Conservation (phyloP, 1,140 invertebrate species). For the Glossosoma conforme region DNA sequence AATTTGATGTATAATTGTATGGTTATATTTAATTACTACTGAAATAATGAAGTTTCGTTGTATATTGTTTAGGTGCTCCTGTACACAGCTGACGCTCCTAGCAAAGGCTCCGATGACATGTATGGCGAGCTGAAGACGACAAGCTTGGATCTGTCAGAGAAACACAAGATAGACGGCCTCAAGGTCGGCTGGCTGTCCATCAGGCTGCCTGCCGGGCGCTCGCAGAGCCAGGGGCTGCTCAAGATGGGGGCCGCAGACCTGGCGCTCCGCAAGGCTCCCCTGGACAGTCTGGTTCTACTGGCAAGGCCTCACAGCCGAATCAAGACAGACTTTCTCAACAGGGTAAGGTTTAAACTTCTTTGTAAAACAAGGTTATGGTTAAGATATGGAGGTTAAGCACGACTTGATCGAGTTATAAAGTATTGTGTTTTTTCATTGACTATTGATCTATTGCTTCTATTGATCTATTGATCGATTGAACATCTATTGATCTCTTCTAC, state of each 20-base stretch:
- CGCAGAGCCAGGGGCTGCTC: constrained; percentile 42
- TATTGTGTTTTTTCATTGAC: constrained; percentile 24
- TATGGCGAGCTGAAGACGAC: constrained; percentile 62
- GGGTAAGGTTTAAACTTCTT: constrained; percentile 57
- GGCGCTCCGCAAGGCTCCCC: constrained; percentile 62
- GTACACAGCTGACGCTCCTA: constrained; percentile 54
- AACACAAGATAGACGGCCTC: constrained; percentile 60
- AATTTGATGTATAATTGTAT: too few species aligned
- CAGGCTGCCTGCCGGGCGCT: constrained; percentile 49
- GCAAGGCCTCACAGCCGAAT: constrained; percentile 62
- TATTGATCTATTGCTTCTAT: too few species aligned
- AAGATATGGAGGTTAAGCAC: too few species aligned
- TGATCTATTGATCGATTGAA: too few species aligned
- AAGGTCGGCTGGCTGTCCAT: constrained; percentile 59
- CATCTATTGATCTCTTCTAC: too few species aligned
- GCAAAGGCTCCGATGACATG: constrained; percentile 61
- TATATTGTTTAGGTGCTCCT: constrained; percentile 56
- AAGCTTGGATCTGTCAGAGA: constrained; percentile 57
- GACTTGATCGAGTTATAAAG: not conserved
- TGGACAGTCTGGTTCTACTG: constrained; percentile 65
- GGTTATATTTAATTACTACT: too few species aligned
- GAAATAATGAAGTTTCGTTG: too few species aligned
- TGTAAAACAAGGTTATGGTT: too few species aligned
- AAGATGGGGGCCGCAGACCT: constrained; percentile 69
- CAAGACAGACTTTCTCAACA: constrained; percentile 76